Evolutionary conservation across 2,888 invertebrate species (phyloP).

Genomic region (Anodontia alba): DNA sequence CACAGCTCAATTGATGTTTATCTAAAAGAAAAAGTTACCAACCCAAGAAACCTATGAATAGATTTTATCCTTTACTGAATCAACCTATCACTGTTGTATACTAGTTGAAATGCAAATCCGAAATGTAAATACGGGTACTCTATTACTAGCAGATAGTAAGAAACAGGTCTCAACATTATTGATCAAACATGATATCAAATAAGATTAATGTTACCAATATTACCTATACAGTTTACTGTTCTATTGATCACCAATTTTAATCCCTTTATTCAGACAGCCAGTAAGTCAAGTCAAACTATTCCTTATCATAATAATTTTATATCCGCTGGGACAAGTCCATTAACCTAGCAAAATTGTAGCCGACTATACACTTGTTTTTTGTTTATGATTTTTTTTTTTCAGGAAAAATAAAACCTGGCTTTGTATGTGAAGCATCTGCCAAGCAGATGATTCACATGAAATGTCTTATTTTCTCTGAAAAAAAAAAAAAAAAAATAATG

Average conservation of each 20-base stretch:
- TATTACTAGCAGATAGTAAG: neutral
- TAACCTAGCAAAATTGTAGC: too few relatives aligned
- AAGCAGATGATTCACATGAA: too few relatives aligned
- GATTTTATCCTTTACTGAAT: neutral
- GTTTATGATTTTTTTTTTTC: too few relatives aligned
- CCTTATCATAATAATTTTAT: slow-evolving; percentile 9
- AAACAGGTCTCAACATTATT: neutral
- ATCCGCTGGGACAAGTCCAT: neutral
- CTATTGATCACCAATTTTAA: neutral
- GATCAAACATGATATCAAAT: neutral
- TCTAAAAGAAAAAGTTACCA: neutral
- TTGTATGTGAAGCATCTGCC: too few relatives aligned
- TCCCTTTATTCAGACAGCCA: neutral
- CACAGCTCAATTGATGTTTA: neutral
- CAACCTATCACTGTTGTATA: too few relatives aligned
- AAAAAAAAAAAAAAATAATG: too few relatives aligned
- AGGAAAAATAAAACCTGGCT: too few relatives aligned
- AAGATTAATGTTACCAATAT: slow-evolving; percentile 8
- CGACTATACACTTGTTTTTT: too few relatives aligned
- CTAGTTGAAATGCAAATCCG: neutral
- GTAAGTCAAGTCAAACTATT: slow-evolving; percentile 11
- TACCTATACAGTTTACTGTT: neutral
- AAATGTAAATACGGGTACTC: slow-evolving; percentile 2
- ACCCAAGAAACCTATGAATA: neutral
- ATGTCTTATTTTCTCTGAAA: too few relatives aligned